These are phyloP conservation scores for Ailuropoda melanoleuca DNA, from an alignment of 2,113 vertebrate genomes.

Conservation along the genomic window DNA sequence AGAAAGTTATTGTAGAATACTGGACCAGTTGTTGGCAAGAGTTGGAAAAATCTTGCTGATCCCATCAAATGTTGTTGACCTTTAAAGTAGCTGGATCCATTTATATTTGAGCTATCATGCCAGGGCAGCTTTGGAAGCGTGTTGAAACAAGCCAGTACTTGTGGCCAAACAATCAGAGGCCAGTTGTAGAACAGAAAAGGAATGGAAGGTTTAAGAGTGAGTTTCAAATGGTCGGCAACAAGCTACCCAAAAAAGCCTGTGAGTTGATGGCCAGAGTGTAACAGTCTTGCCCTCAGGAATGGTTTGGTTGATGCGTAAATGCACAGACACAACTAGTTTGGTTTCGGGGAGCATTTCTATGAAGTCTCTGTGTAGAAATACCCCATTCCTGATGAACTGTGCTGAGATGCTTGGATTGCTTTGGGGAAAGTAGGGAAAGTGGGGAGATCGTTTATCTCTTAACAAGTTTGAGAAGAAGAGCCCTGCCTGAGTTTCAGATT, in stretches of 20 bases:
- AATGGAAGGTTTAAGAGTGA: fast-evolving
- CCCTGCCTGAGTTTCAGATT: no score
- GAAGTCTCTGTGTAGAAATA: no score
- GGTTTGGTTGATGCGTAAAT: background rate
- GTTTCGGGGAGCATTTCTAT: fast-evolving
- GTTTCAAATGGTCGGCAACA: background rate
- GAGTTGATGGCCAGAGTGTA: fast-evolving
- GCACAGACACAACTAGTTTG: fast-evolving
- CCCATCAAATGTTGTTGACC: background rate
- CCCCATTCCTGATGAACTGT: background rate
- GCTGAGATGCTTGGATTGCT: background rate
- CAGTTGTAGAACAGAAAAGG: background rate
- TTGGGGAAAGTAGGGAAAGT: background rate
- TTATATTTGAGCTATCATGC: background rate
- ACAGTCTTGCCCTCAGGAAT: fast-evolving
- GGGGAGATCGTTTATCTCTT: no score
- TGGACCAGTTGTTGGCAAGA: background rate
- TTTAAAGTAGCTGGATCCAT: background rate
- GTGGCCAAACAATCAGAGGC: background rate
- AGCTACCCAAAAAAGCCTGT: fast-evolving
- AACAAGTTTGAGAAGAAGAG: no score
- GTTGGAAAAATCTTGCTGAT: background rate
- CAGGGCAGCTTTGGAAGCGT: background rate
- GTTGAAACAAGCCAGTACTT: background rate
- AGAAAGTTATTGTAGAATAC: background rate